Evolutionary conservation across 2,113 vertebrate genomes (phyloP), one percentile per base, ranked within the genome.

Genomic region (Sphaerodactylus townsendi): DNA sequence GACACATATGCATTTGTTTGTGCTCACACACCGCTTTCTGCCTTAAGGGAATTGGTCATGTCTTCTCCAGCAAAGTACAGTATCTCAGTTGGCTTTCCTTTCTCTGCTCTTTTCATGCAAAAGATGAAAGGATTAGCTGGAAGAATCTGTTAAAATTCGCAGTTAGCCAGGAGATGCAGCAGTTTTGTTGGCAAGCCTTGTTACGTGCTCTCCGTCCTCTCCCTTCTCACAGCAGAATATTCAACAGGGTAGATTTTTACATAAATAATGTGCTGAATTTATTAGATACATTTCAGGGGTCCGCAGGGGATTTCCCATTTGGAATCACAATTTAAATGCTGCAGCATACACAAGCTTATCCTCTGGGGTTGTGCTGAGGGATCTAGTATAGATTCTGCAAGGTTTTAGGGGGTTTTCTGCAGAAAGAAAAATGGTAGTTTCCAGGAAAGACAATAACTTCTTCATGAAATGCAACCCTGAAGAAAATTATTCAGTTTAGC

Each of bases 181-280:
- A 62, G 7, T 87, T 92, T 66, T 87, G 78, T 35, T 86, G 90
- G 82, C 73, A 93, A 90, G 93, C 90, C 75, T 93, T 73, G 94
- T 88, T 92, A 92, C 77, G 85, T 92, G 93, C 66, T 71, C 25
- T 71, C 48, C 90, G 14, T 39, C 17, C 0, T 72, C 71, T 89
- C 70, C 88, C 21, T 83, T 92, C 69, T 88, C 64, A 28, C 21
- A 91, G 71, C 64, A 86, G 89, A 93, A 93, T 92, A 92, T 93
- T 93, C 69, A 90, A 84, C 83, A 87, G 79, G 83, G 87, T 77
- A 89, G 76, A 88, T 89, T 94, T 93, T 92, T 92, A 86, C 91
- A 94, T 92, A 94, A 93, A 90, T 88, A 92, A 95, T 82, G 35
- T 81, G 79, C 82, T 88, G 81, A 91, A 94, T 79, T 86, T 87